Evolutionary conservation across 1,140 invertebrate species (phyloP).

Genomic region (Leptopilina boulardi): DNA sequence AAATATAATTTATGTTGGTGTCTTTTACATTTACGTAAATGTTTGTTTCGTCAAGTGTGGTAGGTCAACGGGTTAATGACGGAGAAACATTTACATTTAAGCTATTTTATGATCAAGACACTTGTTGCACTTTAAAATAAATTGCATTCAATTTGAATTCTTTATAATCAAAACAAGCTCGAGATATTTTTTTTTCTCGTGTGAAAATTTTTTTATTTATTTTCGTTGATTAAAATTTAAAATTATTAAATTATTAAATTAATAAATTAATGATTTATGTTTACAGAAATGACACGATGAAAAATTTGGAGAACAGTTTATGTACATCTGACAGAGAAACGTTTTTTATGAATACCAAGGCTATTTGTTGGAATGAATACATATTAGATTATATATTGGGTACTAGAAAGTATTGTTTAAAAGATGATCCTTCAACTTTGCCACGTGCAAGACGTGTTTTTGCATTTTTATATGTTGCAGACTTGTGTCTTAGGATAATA

Average conservation of each 20-base stretch:
- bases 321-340: constrained; percentile 77
- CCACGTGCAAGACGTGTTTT: constrained; percentile 80
- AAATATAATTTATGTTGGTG: constrained; percentile 29
- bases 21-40: constrained; percentile 16
- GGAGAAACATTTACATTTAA: constrained; percentile 5
- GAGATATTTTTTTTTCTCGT: not conserved
- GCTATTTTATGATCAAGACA: not conserved
- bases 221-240: not conserved
- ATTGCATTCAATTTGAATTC: not conserved
- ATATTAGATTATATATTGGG: constrained; percentile 85
- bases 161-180: not conserved
- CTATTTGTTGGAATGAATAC: constrained; percentile 83
- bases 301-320: constrained; percentile 79
- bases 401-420: constrained; percentile 83
- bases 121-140: not conserved
- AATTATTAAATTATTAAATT: not conserved
- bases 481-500: constrained; percentile 58
- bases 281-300: constrained; percentile 81
- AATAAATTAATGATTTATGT: constrained; percentile 26
- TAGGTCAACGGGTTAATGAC: constrained; percentile 1
- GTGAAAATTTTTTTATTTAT: not conserved
- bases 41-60: constrained; percentile 29
- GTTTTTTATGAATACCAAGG: constrained; percentile 78
- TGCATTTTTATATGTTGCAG: constrained; percentile 60
- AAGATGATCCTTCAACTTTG: constrained; percentile 86